Conservation (phyloP, 2,113 vertebrate genomes). For the Pomatostomus ruficeps region DNA sequence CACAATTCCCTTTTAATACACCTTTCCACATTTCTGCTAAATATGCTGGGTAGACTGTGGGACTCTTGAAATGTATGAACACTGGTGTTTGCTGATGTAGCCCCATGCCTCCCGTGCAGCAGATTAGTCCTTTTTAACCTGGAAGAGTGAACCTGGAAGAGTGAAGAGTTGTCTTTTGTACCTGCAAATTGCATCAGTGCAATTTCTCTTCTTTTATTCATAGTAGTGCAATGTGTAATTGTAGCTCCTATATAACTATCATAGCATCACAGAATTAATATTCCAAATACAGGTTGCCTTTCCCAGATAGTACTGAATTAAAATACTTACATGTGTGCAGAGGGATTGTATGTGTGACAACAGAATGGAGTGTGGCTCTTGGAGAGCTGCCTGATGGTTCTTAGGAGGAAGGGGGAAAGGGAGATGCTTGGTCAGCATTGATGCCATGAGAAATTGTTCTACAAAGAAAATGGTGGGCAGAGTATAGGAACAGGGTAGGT, state of each 20-base stretch:
- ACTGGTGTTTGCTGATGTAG: background rate
- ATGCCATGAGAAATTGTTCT: background rate
- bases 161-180: background rate
- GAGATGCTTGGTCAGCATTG: background rate
- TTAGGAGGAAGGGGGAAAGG: background rate
- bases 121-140: background rate
- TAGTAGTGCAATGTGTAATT: background rate
- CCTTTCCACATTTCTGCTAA: background rate
- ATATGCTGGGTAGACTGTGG: background rate
- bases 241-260: background rate
- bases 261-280: background rate
- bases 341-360: accelerated
- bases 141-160: background rate
- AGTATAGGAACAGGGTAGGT: background rate
- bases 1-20: background rate
- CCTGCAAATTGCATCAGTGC: background rate
- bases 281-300: background rate
- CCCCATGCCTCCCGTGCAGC: background rate
- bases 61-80: background rate
- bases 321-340: background rate
- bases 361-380: background rate
- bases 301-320: background rate
- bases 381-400: background rate
- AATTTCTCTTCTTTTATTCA: background rate
- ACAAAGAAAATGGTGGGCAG: background rate